These are phyloP conservation scores for Nixonia krombeini DNA, from an alignment of 1,140 invertebrate genomes.

Conservation along the genomic window DNA sequence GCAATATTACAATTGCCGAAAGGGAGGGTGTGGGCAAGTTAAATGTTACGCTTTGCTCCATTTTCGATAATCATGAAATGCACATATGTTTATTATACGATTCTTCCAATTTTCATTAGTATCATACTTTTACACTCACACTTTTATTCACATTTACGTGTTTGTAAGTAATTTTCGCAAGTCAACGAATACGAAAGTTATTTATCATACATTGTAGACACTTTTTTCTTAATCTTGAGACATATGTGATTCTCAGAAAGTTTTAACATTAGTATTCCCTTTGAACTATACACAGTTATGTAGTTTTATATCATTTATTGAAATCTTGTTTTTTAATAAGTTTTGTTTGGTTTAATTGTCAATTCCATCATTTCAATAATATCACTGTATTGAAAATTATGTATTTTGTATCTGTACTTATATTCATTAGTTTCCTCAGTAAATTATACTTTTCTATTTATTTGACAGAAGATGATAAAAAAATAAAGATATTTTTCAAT, in stretches of 20 bases:
- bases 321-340: no score
- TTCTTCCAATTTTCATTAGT: constrained; percentile 12
- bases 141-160: constrained; percentile 28
- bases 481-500: no score
- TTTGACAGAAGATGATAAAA: no score
- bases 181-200: constrained; percentile 13
- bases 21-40: constrained; percentile 27
- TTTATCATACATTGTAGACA: constrained; percentile 17
- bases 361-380: no score
- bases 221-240: neutral
- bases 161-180: constrained; percentile 17
- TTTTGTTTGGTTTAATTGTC: no score
- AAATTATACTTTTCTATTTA: no score
- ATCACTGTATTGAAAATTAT: no score
- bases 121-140: constrained; percentile 1
- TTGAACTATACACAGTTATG: neutral
- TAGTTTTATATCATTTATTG: no score
- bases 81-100: constrained; percentile 43
- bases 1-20: constrained; percentile 49
- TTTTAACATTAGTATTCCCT: no score
- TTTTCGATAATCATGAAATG: constrained; percentile 59
- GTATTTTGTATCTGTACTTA: no score
- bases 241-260: constrained; percentile 15
- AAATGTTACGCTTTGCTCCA: constrained; percentile 24
- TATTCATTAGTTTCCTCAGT: no score